These are phyloP conservation scores for Cyrtorhinus lividipennis DNA, from an alignment of 1,140 invertebrate genomes.

Conservation along the genomic window DNA sequence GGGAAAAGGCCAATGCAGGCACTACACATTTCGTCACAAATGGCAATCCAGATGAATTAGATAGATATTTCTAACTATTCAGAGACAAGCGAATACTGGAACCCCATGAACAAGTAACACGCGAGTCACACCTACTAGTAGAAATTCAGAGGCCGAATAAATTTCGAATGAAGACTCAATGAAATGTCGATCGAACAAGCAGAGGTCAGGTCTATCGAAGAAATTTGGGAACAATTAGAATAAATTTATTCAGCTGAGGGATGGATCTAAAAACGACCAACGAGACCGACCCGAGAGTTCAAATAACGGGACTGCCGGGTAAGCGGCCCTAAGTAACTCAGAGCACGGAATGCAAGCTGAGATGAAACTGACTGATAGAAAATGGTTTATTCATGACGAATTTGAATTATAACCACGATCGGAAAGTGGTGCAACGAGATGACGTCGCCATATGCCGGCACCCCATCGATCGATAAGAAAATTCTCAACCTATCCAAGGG, in stretches of 20 bases:
- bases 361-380: too few species aligned
- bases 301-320: too few species aligned
- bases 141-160: neutral
- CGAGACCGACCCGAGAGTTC: too few species aligned
- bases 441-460: conserved; percentile 7
- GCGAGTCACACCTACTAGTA: neutral
- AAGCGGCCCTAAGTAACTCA: too few species aligned
- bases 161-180: neutral
- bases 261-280: too few species aligned
- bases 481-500: neutral
- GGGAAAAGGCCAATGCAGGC: neutral
- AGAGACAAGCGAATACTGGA: neutral
- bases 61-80: neutral
- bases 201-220: too few species aligned
- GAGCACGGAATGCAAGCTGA: too few species aligned
- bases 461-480: neutral
- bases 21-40: neutral
- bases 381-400: too few species aligned
- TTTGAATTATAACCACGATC: too few species aligned
- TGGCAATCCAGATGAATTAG: neutral
- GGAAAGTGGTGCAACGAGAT: conserved; percentile 5
- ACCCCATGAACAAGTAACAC: neutral
- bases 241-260: too few species aligned
- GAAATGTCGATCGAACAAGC: too few species aligned
- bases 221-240: too few species aligned